These are phyloP conservation scores for Bombus vancouverensis DNA, from an alignment of 1,140 invertebrate species.

Conservation along the genomic window DNA sequence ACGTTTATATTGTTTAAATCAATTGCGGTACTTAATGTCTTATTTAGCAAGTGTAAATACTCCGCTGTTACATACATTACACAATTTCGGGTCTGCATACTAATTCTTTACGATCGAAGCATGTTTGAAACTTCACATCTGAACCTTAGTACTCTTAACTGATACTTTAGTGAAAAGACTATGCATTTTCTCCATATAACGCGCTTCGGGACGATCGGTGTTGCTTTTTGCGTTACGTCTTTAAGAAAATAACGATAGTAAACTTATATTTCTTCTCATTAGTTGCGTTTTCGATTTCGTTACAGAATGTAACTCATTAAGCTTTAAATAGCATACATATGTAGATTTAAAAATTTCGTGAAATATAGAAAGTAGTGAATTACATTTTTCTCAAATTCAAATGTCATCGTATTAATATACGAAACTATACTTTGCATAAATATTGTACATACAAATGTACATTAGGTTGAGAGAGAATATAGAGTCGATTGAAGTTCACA, in stretches of 20 bases:
- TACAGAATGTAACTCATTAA: not conserved
- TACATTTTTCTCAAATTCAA: not conserved
- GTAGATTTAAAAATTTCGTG: not conserved
- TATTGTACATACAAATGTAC: not conserved
- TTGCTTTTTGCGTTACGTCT: not conserved
- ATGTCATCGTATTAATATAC: not conserved
- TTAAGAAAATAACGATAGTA: not conserved
- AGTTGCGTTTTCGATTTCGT: not conserved
- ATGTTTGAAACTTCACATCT: too few species aligned
- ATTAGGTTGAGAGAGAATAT: not conserved
- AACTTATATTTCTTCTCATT: not conserved
- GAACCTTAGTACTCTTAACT: not conserved
- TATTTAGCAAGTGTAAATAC: too few species aligned
- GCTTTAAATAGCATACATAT: not conserved
- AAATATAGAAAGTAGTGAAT: not conserved
- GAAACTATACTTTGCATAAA: not conserved
- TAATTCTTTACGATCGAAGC: too few species aligned
- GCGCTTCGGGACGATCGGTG: not conserved
- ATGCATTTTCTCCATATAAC: conserved; percentile 30
- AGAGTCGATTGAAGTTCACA: too few species aligned
- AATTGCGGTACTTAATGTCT: too few species aligned
- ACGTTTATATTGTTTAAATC: too few species aligned
- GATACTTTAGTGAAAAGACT: conserved; percentile 50
- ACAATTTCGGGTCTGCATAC: too few species aligned
- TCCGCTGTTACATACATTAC: too few species aligned